phyloP scores from a whole-genome alignment of 2,888 invertebrate species.

The Protodeltote pygarga region DNA sequence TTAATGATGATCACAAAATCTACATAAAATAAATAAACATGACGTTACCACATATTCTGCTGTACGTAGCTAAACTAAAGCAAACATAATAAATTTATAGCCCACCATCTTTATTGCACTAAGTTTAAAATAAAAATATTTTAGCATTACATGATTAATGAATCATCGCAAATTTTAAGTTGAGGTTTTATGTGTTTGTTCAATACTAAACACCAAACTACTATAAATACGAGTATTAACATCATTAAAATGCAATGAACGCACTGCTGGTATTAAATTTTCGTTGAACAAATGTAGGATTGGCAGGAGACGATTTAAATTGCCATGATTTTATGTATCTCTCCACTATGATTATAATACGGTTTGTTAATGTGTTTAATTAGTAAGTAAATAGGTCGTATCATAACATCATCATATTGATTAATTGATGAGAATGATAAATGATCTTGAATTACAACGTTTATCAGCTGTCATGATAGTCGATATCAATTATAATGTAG shows the following conservation, averaged over 20 bases:
- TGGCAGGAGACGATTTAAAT: constrained; percentile 33
- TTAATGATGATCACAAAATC: no score
- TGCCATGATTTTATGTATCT: constrained; percentile 24
- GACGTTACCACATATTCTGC: no score
- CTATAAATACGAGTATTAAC: constrained; percentile 49
- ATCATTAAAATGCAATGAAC: constrained; percentile 56
- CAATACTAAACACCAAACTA: constrained; percentile 25
- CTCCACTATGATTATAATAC: constrained; percentile 13
- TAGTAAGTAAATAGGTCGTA: neutral
- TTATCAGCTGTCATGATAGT: constrained; percentile 21
- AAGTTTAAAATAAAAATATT: constrained; percentile 21
- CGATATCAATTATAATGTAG: constrained; percentile 5
- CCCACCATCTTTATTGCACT: constrained; percentile 6
- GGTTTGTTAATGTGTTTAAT: constrained; percentile 16
- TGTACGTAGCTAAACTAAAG: constrained; percentile 9
- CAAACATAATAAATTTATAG: constrained; percentile 17
- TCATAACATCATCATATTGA: constrained; percentile 7
- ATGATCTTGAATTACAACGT: constrained; percentile 13
- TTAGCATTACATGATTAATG: constrained; percentile 31
- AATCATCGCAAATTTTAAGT: constrained; percentile 22
- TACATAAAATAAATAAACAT: no score
- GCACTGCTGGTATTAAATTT: constrained; percentile 46
- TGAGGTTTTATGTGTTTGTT: constrained; percentile 27
- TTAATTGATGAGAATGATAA: constrained; percentile 9
- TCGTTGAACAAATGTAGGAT: constrained; percentile 43